Base-by-base conservation (phyloP, 2,888 invertebrate genomes). In the Masnerella sp. region DNA sequence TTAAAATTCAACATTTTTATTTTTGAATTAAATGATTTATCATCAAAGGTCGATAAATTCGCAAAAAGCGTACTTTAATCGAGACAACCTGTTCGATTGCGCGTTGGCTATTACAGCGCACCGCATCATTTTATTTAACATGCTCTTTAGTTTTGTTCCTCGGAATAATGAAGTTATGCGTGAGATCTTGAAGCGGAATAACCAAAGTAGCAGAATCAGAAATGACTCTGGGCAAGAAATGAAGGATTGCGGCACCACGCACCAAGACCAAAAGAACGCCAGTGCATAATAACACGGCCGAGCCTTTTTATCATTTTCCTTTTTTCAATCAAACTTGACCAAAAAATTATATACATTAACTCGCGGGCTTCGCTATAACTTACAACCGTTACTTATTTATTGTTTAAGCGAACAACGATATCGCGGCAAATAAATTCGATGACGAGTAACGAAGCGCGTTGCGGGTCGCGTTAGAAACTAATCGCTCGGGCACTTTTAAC, bases 141-240 rank as follows among this genome's bases (percentile, higher is more conserved):
- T 47, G 14, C 18, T 47, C 8, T 18, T n/a, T 32, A 18, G 32
- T 47, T 32, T 12, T 11, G 32, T 45, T 45, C 28, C 47, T 47
- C 11, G 7, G 11, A 47, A 47, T 47, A 47, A 47, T 36, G 11
- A 51, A 32, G 34, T 49, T 49, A 49, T 28, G 32, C 49, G 20
- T 20, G 49, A 49, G 49, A 20, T 34, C 49, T 49, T 49, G 17
- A 34, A 49, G 49, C 20, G 17, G 34, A 51, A 51, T 51, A 51
- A 51, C 36, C 22, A 51, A 36, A 51, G 51, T 51, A 51, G 51
- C 51, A 22, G 36, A 34, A 51, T 51, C 51, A 36, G 22, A 51
- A 36, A 51, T 36, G 36, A 51, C 51, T 36, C 22, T 51, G 51
- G 34, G 51, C 30, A 36, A 34, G 18, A 49, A 49, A n/a, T 20